Conservation (phyloP, 2,888 invertebrate genomes). For the Nemapogon koenigi region DNA sequence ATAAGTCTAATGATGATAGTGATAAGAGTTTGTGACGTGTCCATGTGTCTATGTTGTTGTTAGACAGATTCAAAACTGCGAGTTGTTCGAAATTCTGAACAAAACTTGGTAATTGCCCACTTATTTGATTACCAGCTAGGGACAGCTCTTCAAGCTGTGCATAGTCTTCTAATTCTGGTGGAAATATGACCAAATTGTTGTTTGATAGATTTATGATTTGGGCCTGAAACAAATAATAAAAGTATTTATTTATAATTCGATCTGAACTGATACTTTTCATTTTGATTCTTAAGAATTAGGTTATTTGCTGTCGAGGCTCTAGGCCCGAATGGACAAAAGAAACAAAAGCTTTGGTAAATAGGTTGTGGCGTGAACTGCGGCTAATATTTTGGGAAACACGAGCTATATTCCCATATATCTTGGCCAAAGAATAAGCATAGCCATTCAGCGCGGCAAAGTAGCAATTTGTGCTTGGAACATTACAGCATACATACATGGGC, state of each 20-base stretch:
- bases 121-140: conserved; percentile 58
- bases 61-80: conserved; percentile 62
- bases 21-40: conserved; percentile 28
- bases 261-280: too few relatives aligned
- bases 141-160: conserved; percentile 52
- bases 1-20: conserved; percentile 67
- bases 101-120: conserved; percentile 40
- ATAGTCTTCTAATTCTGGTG: conserved; percentile 52
- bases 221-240: conserved; percentile 50
- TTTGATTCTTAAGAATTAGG: too few relatives aligned
- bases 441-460: too few relatives aligned
- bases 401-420: too few relatives aligned
- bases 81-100: conserved; percentile 56
- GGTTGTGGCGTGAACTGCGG: too few relatives aligned
- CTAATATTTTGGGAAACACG: too few relatives aligned
- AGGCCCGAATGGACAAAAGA: too few relatives aligned
- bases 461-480: too few relatives aligned
- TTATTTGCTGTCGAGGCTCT: too few relatives aligned
- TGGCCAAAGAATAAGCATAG: too few relatives aligned
- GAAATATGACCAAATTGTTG: conserved; percentile 66
- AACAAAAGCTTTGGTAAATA: too few relatives aligned
- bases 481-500: too few relatives aligned
- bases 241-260: conserved; percentile 5
- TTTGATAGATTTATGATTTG: conserved; percentile 68
- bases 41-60: conserved; percentile 58